Evolutionary conservation across 2,888 invertebrate species (phyloP), one percentile per base, ranked within the genome.

Genomic region (Agonum fuliginosum): DNA sequence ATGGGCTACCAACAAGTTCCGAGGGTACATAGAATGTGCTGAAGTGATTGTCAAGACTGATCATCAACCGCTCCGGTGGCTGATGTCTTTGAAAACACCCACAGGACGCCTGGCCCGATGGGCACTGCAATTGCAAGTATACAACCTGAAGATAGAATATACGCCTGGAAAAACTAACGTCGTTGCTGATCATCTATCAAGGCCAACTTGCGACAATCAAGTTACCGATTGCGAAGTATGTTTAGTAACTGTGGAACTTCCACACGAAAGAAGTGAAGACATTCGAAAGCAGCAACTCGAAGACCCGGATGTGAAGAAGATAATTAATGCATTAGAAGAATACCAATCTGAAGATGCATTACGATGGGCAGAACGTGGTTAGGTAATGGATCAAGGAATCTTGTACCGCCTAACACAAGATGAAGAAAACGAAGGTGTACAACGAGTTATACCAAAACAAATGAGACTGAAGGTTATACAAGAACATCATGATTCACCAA

Each of bases 21-120:
- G 82, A n/a, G 80, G 79, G 1, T 86, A 81, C 73, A 41, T 87
- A 0, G 84, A 84, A 51, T 84, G 84, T 0, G 20, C 81, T 3
- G 73, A 81, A 0, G 85, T 87, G 34, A 79, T 78, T 0, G 80
- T 87, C 0, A 78, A 83, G 2, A 87, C 86, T 0, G 87, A 87
- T 73, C 87, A 87, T 62, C 83, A 85, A 74, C 84, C 87, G 0
- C 80, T 88, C 24, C 85, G 86, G 82, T 88, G 85, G 84, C 78
- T 88, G 6, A 78, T 84, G 78, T 80, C 81, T 0, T 22, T 85
- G 1, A 85, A 85, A 76, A 82, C 86, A 6, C 84, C 84, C 0
- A 81, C 83, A 5, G 85, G 85, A 6, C 78, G 86, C 22, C 78
- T 88, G n/a, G 0, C 84, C 84, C 0, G 41, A 87, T 12, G 78